phyloP scores from a whole-genome alignment of 1,140 invertebrate genomes.

The Drosophila athabasca region DNA sequence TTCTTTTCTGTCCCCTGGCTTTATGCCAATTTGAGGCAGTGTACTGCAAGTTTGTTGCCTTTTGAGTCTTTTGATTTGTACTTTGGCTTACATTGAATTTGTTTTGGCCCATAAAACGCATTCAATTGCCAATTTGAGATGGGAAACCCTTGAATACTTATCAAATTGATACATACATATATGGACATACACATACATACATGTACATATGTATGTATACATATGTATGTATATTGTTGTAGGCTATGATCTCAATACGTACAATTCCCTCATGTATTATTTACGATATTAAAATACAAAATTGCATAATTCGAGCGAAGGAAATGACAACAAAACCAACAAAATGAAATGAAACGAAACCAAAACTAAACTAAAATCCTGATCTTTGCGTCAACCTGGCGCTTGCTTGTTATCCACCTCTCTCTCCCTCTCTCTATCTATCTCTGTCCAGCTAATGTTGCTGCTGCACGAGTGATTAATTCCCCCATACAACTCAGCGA shows the following conservation, averaged over 20 bases:
- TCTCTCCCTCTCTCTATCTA: too few species aligned
- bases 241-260: background rate
- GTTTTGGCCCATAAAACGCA: slow-evolving; percentile 58
- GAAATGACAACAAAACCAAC: slow-evolving; percentile 42
- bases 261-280: slow-evolving; percentile 3
- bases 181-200: background rate
- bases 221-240: slow-evolving; percentile 6
- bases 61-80: slow-evolving; percentile 71
- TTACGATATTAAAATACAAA: slow-evolving; percentile 45
- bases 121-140: slow-evolving; percentile 43
- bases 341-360: slow-evolving; percentile 30
- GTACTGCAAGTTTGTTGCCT: slow-evolving; percentile 54
- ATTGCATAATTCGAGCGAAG: slow-evolving; percentile 67
- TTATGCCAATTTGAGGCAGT: slow-evolving; percentile 35
- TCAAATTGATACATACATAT: background rate
- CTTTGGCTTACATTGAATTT: slow-evolving; percentile 57
- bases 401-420: slow-evolving; percentile 11
- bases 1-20: slow-evolving; percentile 5
- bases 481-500: slow-evolving; percentile 51
- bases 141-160: slow-evolving; percentile 55
- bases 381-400: slow-evolving; percentile 71
- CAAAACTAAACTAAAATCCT: slow-evolving; percentile 71
- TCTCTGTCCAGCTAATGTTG: background rate
- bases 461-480: slow-evolving; percentile 63
- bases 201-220: background rate